Conservation (phyloP, 2,113 vertebrate species). For the Peromyscus polionotus region DNA sequence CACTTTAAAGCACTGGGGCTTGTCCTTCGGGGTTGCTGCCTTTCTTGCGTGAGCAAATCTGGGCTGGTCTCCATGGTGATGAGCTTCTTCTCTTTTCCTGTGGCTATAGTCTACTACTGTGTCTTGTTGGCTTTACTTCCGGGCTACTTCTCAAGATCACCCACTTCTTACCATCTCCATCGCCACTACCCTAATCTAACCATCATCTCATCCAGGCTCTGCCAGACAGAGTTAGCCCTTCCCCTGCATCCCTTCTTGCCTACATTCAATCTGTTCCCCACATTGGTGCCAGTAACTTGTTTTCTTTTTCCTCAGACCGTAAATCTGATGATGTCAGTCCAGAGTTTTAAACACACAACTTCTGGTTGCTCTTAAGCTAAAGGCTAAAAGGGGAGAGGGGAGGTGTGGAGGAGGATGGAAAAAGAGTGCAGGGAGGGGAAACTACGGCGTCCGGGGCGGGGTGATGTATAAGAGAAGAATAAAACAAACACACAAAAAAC, state of each 20-base stretch:
- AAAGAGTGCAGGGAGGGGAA: background rate
- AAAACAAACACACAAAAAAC: no score
- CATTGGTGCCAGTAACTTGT: background rate
- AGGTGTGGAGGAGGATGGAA: background rate
- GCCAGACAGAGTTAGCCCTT: background rate
- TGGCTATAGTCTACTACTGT: background rate
- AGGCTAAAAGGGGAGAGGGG: background rate
- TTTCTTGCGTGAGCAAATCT: background rate
- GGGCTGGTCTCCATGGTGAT: background rate
- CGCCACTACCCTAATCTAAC: background rate
- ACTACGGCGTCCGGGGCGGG: background rate
- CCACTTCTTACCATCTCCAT: background rate
- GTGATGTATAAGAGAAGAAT: background rate
- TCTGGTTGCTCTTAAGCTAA: background rate
- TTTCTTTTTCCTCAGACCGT: background rate
- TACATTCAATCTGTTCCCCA: constrained; percentile 23
- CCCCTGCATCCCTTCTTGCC: constrained; percentile 10
- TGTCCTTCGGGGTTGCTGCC: background rate
- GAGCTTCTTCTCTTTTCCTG: background rate
- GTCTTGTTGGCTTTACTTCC: background rate
- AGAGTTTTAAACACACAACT: constrained; percentile 43
- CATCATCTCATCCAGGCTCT: background rate
- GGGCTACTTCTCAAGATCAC: background rate
- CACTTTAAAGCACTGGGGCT: background rate
- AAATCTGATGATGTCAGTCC: background rate